Evolutionary conservation across 2,113 vertebrate genomes (phyloP).

Genomic region (Tragelaphus imberbis): DNA sequence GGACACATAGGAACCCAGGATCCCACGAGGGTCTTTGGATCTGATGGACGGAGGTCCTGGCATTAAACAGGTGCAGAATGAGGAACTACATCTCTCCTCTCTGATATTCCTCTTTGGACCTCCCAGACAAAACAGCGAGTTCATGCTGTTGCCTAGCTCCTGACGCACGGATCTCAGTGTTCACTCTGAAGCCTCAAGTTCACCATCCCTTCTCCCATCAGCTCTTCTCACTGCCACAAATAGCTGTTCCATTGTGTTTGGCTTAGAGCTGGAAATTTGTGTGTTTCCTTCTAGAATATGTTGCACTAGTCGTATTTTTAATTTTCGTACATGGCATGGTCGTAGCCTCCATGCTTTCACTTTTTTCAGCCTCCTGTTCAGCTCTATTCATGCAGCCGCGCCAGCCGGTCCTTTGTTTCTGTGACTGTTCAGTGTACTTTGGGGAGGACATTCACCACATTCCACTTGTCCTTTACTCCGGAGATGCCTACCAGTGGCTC

Average conservation of each 20-base stretch:
- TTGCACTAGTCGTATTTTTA: fast-evolving
- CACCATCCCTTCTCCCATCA: fast-evolving
- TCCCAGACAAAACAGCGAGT: not conserved
- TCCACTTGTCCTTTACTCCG: not conserved
- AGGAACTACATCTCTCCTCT: not conserved
- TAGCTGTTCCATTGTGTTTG: not conserved
- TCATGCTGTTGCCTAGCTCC: not conserved
- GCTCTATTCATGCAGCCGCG: fast-evolving
- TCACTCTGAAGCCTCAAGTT: not conserved
- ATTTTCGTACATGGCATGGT: fast-evolving
- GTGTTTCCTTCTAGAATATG: not conserved
- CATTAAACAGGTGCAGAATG: not conserved
- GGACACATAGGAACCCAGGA: not conserved
- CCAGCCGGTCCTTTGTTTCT: not conserved
- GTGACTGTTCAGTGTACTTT: not conserved
- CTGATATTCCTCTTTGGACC: too few relatives aligned
- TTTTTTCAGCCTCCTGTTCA: not conserved
- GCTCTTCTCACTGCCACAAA: fast-evolving
- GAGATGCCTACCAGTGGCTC: not conserved
- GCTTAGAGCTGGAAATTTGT: not conserved
- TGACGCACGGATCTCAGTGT: fast-evolving
- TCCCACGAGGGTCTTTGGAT: not conserved
- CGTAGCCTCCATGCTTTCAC: not conserved
- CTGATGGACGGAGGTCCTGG: not conserved
- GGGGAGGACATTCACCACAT: not conserved